These are phyloP conservation scores for Amphipyra tragopoginis DNA, from an alignment of 2,888 invertebrate genomes.

Conservation along the genomic window DNA sequence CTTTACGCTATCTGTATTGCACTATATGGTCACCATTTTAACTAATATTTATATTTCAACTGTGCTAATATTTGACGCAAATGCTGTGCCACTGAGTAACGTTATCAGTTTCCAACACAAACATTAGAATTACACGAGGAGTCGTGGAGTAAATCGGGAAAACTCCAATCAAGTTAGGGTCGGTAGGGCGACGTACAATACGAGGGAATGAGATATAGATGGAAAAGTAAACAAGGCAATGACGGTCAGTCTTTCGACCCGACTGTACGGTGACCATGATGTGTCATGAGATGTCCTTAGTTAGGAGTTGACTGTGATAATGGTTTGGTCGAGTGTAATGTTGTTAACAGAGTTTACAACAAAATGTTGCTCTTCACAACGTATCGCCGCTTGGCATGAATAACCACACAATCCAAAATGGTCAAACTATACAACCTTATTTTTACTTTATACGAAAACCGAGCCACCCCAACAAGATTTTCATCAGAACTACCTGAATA, in stretches of 20 bases:
- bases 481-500: too few relatives aligned
- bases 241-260: constrained; percentile 19
- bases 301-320: too few relatives aligned
- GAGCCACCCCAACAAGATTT: too few relatives aligned
- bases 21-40: constrained; percentile 31
- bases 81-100: constrained; percentile 19
- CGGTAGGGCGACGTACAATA: constrained; percentile 62
- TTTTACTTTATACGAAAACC: too few relatives aligned
- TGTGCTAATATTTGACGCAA: constrained; percentile 38
- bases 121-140: constrained; percentile 25
- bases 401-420: too few relatives aligned
- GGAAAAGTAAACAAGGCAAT: constrained; percentile 68
- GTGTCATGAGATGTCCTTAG: background rate
- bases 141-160: constrained; percentile 48
- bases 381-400: too few relatives aligned
- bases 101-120: constrained; percentile 17
- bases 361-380: too few relatives aligned
- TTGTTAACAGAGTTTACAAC: too few relatives aligned
- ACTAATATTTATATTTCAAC: constrained; percentile 36
- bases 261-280: constrained; percentile 36
- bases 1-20: constrained; percentile 17
- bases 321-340: too few relatives aligned
- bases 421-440: too few relatives aligned
- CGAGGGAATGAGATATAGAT: constrained; percentile 71
- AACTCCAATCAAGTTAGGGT: constrained; percentile 63